A percentile compares a stretch with the other conserved stretches of the same genome.
Evolutionary conservation across 2,888 invertebrate species (phyloP).

Genomic region (Eupeodes luniger): DNA sequence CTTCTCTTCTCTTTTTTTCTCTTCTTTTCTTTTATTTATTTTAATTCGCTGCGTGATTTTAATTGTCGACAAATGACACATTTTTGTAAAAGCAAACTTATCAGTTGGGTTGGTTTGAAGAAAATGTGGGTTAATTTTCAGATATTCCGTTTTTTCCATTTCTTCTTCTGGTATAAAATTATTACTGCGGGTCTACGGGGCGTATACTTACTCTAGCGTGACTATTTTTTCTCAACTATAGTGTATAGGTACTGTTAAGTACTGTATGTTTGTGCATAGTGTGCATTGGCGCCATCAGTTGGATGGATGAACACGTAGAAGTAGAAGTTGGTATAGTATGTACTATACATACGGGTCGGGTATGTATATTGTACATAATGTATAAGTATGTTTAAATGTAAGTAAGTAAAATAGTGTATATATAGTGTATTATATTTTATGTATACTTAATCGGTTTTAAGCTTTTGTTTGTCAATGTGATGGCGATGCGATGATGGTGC

Average conservation of each 20-base stretch:
- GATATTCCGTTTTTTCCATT: constrained; percentile 31
- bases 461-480: constrained; percentile 58
- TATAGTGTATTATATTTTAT: constrained; percentile 16
- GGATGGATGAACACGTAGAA: constrained; percentile 34
- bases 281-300: constrained; percentile 73
- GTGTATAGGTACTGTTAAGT: constrained; percentile 19
- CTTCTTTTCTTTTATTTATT: constrained; percentile 1
- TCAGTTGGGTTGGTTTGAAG: constrained; percentile 67
- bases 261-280: constrained; percentile 46
- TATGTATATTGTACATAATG: too few species aligned
- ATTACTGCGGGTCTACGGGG: constrained; percentile 66
- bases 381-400: not conserved
- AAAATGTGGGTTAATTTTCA: constrained; percentile 72
- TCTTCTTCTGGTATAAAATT: constrained; percentile 27
- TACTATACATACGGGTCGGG: too few species aligned
- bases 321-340: not conserved
- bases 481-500: not conserved
- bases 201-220: constrained; percentile 74
- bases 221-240: constrained; percentile 47
- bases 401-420: not conserved
- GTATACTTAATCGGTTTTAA: constrained; percentile 43
- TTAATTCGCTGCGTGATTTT: constrained; percentile 72
- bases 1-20: constrained; percentile 1
- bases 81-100: constrained; percentile 67
- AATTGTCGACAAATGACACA: constrained; percentile 73